Evolutionary conservation across 2,888 invertebrate species (phyloP), one percentile per base, ranked within the genome.

Genomic region (Mesochorus sp.): DNA sequence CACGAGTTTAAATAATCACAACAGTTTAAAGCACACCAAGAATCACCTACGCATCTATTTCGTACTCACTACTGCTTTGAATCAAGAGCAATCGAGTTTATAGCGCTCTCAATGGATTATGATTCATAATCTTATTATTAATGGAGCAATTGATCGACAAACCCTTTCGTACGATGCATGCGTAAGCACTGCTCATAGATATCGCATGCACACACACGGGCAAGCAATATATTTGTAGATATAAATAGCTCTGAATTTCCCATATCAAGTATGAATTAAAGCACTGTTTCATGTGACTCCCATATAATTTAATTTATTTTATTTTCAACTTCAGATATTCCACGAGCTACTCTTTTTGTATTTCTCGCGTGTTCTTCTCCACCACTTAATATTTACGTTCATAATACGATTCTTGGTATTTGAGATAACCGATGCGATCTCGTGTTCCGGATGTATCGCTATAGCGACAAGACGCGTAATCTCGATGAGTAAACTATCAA

Each of bases 81-180:
- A 51, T 70, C 21, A 44, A 70, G 62, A 21, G 44, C 62, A 68
- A 76, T 76, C 59, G 49, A 24, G 39, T 64, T 51, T 28, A 62
- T 34, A 24, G 28, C 55, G 64, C 76, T 78, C 76, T 73, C 64
- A 80, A 80, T 80, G 73, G 62, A 74, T 74, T 61, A 68, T 80
- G 76, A 80, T 78, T 80, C 74, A 76, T 80, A 79, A 73, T 76
- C 55, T 68, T 68, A 55, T 80, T 76, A 78, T 64, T 51, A 68
- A 80, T 78, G 51, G 66, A 70, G 37, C 44, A 59, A 66, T 73
- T 73, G 55, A 68, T 62, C 51, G 34, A 71, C 42, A 51, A 66
- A 55, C 49, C 19, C 37, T 49, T n/a, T 51, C 2, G 55, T 55
- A 28, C 57, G 21, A 57, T 31, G 47, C 12, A 44, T 26, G 17